Evolutionary conservation across 2,888 invertebrate genomes (phyloP).

Genomic region (Dendrolimus pini): DNA sequence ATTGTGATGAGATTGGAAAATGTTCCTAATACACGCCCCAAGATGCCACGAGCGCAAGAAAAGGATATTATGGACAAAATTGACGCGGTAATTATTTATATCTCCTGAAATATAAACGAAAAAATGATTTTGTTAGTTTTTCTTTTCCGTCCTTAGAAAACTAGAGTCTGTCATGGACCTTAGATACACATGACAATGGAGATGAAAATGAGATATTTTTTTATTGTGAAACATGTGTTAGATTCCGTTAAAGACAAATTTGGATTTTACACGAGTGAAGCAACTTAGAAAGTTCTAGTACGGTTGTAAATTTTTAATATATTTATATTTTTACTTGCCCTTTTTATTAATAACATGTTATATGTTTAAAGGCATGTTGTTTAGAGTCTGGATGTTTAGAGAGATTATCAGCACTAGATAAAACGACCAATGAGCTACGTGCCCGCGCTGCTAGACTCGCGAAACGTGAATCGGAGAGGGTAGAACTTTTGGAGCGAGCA

Average conservation of each 20-base stretch:
- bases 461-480: constrained; percentile 47
- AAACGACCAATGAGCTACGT: constrained; percentile 34
- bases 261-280: no score
- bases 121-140: no score
- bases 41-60: constrained; percentile 18
- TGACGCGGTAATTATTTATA: constrained; percentile 30
- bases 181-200: no score
- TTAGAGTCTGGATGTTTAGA: constrained; percentile 35
- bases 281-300: no score
- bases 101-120: no score
- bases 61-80: constrained; percentile 33
- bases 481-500: constrained; percentile 52
- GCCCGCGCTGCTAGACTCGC: constrained; percentile 40
- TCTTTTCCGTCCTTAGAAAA: no score
- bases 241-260: no score
- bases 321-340: neutral
- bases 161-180: no score
- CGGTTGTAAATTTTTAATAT: no score
- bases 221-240: no score
- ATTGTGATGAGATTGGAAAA: constrained; percentile 44
- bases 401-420: constrained; percentile 35
- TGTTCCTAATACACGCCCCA: constrained; percentile 13
- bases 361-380: constrained; percentile 40
- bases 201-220: no score
- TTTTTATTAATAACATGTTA: neutral